A percentile compares a stretch with the other conserved stretches of the same genome.
Evolutionary conservation across 2,113 vertebrate genomes (phyloP).

Genomic region (Tragelaphus imberbis): DNA sequence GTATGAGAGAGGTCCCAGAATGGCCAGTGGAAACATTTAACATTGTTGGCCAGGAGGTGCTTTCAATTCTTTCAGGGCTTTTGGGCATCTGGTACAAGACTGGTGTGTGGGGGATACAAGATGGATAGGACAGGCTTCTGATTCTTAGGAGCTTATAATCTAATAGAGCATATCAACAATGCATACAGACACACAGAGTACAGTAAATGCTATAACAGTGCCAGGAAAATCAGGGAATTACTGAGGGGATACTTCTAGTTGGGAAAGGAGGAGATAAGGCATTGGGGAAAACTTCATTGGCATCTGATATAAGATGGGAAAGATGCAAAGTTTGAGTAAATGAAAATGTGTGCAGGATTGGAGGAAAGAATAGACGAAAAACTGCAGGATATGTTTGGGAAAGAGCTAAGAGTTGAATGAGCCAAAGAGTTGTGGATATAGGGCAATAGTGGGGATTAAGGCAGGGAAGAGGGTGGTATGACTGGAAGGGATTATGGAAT

Average conservation of each 20-base stretch:
- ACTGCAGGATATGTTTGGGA: not conserved
- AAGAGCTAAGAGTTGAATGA: not conserved
- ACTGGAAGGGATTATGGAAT: not conserved
- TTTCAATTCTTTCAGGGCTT: not conserved
- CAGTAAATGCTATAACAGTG: too few species aligned
- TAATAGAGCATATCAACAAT: not conserved
- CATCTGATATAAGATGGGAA: not conserved
- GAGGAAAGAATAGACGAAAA: not conserved
- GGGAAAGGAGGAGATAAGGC: not conserved
- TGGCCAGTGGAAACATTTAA: not conserved
- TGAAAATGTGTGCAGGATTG: not conserved
- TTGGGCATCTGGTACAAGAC: not conserved
- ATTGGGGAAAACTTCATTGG: not conserved
- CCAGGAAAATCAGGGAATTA: not conserved
- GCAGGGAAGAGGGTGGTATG: not conserved
- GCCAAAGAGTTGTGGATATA: fast-evolving
- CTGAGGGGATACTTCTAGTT: not conserved
- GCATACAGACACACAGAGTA: not conserved
- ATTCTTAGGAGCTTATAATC: not conserved
- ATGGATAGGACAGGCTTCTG: not conserved
- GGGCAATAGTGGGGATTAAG: not conserved
- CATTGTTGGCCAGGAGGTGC: not conserved
- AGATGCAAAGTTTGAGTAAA: not conserved
- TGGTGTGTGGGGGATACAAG: not conserved
- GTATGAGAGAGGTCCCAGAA: too few species aligned